phyloP scores from a whole-genome alignment of 2,113 vertebrate species.

The Felis chaus region DNA sequence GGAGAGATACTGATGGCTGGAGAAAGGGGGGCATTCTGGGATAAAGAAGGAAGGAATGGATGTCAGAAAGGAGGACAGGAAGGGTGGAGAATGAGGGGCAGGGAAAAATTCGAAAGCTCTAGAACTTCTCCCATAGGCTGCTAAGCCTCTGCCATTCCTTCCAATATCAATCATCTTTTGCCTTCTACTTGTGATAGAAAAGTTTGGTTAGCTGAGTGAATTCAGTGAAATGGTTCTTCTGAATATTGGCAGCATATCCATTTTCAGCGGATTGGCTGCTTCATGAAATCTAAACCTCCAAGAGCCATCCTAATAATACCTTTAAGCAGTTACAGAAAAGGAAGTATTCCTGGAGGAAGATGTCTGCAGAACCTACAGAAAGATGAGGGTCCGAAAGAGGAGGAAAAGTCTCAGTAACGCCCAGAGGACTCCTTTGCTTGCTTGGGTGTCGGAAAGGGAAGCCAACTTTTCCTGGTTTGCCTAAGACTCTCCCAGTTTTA shows the following conservation, averaged over 20 bases:
- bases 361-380: neutral
- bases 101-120: neutral
- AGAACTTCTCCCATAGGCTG: neutral
- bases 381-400: neutral
- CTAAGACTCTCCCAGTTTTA: neutral
- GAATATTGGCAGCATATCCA: fast-evolving
- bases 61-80: neutral
- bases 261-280: neutral
- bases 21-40: neutral
- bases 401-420: neutral
- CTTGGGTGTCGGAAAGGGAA: neutral
- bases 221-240: neutral
- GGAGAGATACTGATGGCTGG: neutral
- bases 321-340: neutral
- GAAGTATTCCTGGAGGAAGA: neutral
- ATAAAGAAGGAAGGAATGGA: neutral
- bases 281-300: fast-evolving
- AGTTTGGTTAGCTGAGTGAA: neutral
- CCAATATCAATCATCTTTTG: neutral
- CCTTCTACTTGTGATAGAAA: neutral
- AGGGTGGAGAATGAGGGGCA: neutral
- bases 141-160: neutral
- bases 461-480: neutral
- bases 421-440: neutral
- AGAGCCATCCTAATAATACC: neutral